Base-by-base conservation (phyloP, 2,888 invertebrate species). In the Stenodema calcarata region DNA sequence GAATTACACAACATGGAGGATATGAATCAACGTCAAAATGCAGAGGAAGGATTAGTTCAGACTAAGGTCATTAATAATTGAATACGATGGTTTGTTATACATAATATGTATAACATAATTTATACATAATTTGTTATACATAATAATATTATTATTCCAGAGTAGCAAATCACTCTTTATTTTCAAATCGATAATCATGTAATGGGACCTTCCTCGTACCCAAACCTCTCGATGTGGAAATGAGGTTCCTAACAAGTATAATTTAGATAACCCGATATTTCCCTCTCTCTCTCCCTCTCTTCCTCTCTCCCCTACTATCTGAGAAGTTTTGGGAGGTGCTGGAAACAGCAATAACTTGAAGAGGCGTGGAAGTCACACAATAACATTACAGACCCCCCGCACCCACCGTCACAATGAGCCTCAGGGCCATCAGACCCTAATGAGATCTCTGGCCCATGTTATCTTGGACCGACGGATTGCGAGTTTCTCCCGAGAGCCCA, bases 381-480 rank as follows among this genome's bases (percentile, higher is more conserved):
- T 73, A 73, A 35, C 73, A 41, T 16, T 70, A 62, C 62, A 2
- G 23, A 23, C 23, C n/a, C 78, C 78, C 27, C 47, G 12, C n/a
- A 44, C 73, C 35, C n/a, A 75, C 73, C 73, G 41, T 30, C 41
- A 75, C 78, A 73, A 30, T 73, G 73, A 35, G 73, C 73, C 73
- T 18, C 18, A 9, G 35, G 73, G 73, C 73, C 73, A 35, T 35
- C 35, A 30, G 27, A 6, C 73, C 16, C 41, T 73, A 35, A 73
- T 73, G 73, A 73, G 73, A 73, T 73, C 41, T 73, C 73, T 73
- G 35, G 73, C 0, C 35, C 73, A 28, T 30, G 35, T 41, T 73
- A 73, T 35, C 73, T 73, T 35, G 41, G 30, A 14, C 73, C 73
- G 73, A 73, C 35, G 73, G 73, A 73, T 73, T 73, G 28, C 16